phyloP scores from a whole-genome alignment of 1,140 invertebrate genomes.

The Odontomachus brunneus region DNA sequence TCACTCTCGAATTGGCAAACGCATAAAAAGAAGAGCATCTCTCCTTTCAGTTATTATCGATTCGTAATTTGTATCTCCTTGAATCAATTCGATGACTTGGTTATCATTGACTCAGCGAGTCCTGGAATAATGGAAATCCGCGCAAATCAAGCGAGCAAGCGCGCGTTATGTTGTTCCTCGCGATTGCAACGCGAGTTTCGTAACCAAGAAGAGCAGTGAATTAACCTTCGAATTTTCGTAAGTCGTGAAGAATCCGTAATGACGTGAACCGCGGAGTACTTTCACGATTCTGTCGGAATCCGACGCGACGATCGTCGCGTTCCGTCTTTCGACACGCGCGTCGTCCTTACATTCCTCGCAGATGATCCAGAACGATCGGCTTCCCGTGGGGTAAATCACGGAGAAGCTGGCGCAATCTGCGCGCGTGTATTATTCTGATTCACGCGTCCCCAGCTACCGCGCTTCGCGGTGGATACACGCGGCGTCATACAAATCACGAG shows the following conservation, averaged over 20 bases:
- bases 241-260: conserved; percentile 42
- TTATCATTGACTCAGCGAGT: not conserved
- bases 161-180: not conserved
- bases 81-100: not conserved
- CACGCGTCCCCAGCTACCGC: conserved; percentile 54
- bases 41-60: not conserved
- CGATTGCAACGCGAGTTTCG: conserved; percentile 20
- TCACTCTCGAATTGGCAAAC: not conserved
- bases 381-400: conserved; percentile 47
- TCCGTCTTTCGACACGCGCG: conserved; percentile 54
- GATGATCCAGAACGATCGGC: conserved; percentile 75
- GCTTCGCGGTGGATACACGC: not conserved
- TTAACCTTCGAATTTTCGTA: conserved; percentile 51
- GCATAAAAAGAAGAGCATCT: not conserved
- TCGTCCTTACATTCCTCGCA: conserved; percentile 80
- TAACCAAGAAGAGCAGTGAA: conserved; percentile 6
- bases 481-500: conserved; percentile 40
- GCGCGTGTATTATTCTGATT: conserved; percentile 62
- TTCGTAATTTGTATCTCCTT: not conserved
- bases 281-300: conserved; percentile 70
- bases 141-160: too few species aligned
- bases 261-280: conserved; percentile 45
- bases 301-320: conserved; percentile 66
- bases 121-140: not conserved
- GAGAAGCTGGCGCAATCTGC: conserved; percentile 41